Evolutionary conservation across 2,797 vertebrate genomes (phyloP).

Genomic region (Remorina albescens): DNA sequence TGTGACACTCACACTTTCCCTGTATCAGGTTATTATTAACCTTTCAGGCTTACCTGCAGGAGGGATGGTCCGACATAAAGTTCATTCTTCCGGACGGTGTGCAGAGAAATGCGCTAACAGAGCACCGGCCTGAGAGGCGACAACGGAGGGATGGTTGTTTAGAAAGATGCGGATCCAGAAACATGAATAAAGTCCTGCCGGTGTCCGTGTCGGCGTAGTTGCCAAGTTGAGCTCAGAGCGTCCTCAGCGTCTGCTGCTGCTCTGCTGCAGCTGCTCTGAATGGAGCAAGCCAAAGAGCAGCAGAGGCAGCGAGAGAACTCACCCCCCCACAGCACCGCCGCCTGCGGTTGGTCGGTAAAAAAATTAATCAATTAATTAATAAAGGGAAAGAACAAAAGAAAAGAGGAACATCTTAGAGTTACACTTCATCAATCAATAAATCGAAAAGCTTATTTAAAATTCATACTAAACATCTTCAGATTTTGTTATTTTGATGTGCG

Average conservation of each 20-base stretch:
- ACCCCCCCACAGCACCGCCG: not conserved
- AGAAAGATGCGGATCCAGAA: not conserved
- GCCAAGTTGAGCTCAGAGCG: conserved; percentile 49
- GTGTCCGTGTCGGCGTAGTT: conserved; percentile 26
- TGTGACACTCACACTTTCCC: not conserved
- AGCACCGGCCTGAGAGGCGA: not conserved
- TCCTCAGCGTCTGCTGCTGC: conserved; percentile 26
- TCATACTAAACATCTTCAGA: not conserved
- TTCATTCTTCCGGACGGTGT: conserved; percentile 12
- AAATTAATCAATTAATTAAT: no score
- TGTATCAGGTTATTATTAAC: not conserved
- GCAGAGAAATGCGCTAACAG: not conserved
- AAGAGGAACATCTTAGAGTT: not conserved
- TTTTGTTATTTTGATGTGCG: not conserved
- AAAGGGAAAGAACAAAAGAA: no score
- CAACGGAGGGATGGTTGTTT: not conserved
- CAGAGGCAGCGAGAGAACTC: conserved; percentile 19
- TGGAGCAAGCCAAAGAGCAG: conserved; percentile 57
- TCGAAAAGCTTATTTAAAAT: not conserved
- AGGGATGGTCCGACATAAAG: conserved; percentile 47
- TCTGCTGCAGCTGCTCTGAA: conserved; percentile 45
- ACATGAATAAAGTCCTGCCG: conserved; percentile 57
- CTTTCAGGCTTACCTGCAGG: conserved; percentile 63
- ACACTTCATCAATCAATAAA: not conserved
- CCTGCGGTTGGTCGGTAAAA: not conserved